Percentiles rank a stretch among this genome's conserved stretches.
These are phyloP conservation scores for Ophioninae sp. DNA, from an alignment of 2,888 invertebrate species.

Conservation along the genomic window DNA sequence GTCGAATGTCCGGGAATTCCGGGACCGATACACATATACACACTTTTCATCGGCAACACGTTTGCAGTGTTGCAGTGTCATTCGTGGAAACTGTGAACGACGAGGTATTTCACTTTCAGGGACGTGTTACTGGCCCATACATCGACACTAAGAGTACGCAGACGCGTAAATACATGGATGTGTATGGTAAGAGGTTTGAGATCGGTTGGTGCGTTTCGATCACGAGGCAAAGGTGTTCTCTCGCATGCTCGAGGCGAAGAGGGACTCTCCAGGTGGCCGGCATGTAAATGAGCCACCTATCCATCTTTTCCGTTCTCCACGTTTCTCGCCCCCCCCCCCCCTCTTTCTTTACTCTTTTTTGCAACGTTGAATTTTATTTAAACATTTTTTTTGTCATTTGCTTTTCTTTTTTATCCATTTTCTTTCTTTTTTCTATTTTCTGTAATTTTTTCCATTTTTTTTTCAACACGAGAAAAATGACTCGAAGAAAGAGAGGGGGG, in stretches of 20 bases:
- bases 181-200: neutral
- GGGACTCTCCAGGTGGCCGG: slow-evolving; percentile 57
- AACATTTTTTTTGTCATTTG: slow-evolving; percentile 13
- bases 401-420: slow-evolving; percentile 12
- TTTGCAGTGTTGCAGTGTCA: slow-evolving; percentile 32
- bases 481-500: neutral
- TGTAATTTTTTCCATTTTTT: slow-evolving; percentile 37
- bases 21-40: neutral
- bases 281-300: slow-evolving; percentile 64
- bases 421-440: slow-evolving; percentile 13
- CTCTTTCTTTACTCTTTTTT: slow-evolving; percentile 34
- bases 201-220: slow-evolving; percentile 38
- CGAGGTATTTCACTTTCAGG: slow-evolving; percentile 66
- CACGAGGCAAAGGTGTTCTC: slow-evolving; percentile 24
- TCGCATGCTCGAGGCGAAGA: slow-evolving; percentile 45
- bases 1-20: slow-evolving; percentile 17
- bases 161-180: neutral
- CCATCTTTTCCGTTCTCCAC: slow-evolving; percentile 41
- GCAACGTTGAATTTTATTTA: slow-evolving; percentile 13
- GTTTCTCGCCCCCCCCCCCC: slow-evolving; percentile 1
- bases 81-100: slow-evolving; percentile 61
- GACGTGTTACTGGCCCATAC: slow-evolving; percentile 58
- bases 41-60: neutral
- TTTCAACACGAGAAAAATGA: slow-evolving; percentile 11
- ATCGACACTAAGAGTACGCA: slow-evolving; percentile 16